Evolutionary conservation across 2,888 invertebrate genomes (phyloP).

Genomic region (Lasioglossum zephyrum): DNA sequence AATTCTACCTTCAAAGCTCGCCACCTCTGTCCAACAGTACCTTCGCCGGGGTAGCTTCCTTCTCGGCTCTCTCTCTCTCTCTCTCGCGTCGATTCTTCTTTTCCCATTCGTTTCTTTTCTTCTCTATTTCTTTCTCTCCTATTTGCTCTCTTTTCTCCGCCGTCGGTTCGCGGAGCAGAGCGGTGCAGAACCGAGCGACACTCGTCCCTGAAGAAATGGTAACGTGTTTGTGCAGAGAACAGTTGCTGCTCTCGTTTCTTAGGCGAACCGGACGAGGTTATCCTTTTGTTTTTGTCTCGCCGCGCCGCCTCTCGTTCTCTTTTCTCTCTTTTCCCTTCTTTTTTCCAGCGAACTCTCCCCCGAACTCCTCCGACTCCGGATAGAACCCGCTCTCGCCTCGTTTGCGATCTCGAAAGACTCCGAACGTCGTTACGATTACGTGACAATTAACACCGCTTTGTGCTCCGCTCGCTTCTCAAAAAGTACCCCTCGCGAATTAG

Average conservation of each 20-base stretch:
- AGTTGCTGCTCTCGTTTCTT: slow-evolving; percentile 48
- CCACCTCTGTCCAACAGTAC: slow-evolving; percentile 29
- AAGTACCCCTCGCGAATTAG: background rate
- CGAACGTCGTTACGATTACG: slow-evolving; percentile 40
- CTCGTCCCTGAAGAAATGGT: slow-evolving; percentile 19
- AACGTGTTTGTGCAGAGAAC: slow-evolving; percentile 52
- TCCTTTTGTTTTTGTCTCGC: slow-evolving; percentile 53
- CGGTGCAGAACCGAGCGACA: background rate
- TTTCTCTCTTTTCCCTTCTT: slow-evolving; percentile 2
- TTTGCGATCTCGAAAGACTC: slow-evolving; percentile 20
- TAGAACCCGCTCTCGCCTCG: slow-evolving; percentile 35
- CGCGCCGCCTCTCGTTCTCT: slow-evolving; percentile 44
- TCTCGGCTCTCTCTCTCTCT: slow-evolving; percentile 23
- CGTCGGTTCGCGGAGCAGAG: background rate
- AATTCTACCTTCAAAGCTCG: slow-evolving; percentile 56
- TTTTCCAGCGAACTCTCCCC: background rate
- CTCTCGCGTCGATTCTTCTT: background rate
- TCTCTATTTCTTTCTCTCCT: too few species aligned
- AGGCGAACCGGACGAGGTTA: slow-evolving; percentile 39
- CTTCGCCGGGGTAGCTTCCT: slow-evolving; percentile 18
- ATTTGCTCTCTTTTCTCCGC: background rate
- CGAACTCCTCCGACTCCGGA: slow-evolving; percentile 4
- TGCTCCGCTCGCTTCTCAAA: background rate
- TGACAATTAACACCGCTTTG: slow-evolving; percentile 47
- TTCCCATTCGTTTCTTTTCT: slow-evolving; percentile 4